Base-by-base conservation (phyloP, 2,113 vertebrate species). In the Campylomormyrus numenius region DNA sequence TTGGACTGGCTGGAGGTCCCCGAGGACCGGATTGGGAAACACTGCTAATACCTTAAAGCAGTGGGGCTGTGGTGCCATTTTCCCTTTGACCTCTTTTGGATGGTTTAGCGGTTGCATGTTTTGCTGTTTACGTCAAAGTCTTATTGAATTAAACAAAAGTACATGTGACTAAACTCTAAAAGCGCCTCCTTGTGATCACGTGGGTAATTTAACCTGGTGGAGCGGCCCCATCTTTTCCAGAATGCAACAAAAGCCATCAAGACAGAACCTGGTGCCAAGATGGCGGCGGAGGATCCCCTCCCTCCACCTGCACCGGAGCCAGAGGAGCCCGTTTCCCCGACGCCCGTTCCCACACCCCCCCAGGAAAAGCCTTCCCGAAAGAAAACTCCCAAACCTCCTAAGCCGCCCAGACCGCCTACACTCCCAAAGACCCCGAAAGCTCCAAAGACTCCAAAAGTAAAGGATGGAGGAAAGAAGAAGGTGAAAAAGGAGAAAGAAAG, bases 381-480 rank as follows among this genome's bases (percentile, higher is more conserved):
- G 93, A 96, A 96, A 92, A 90, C 91, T 89, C 88, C 93, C 80
- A 94, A 92, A 42, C 91, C 93, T 2, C 91, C 93, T 53, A 96
- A 97, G 90, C 95, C 96, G 1, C 96, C 96, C 10, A 97, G 97
- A 92, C 94, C 96, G 45, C 96, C 97, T 91, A 98, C 97, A 87
- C 93, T 95, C 8, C 96, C 97, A 0, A 98, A 99, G 88, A 93
- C 94, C 3, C 96, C 97, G 9, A 98, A 98, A 49, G 94, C 96
- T 0, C 96, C 97, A 0, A 98, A 98, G 88, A 92, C 94, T 0
- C 96, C 96, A 0, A 99, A 98, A 93, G 96, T 97, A 77, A 99
- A 99, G 93, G 98, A 98, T 42, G 97, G 97, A 90, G 95, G 96
- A 17, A 98, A 98, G 94, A 99, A 98, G 95, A 99, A 98, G 93